These are phyloP conservation scores for Chamaedrilus cognettii DNA, from an alignment of 2,888 invertebrate genomes.

Conservation along the genomic window DNA sequence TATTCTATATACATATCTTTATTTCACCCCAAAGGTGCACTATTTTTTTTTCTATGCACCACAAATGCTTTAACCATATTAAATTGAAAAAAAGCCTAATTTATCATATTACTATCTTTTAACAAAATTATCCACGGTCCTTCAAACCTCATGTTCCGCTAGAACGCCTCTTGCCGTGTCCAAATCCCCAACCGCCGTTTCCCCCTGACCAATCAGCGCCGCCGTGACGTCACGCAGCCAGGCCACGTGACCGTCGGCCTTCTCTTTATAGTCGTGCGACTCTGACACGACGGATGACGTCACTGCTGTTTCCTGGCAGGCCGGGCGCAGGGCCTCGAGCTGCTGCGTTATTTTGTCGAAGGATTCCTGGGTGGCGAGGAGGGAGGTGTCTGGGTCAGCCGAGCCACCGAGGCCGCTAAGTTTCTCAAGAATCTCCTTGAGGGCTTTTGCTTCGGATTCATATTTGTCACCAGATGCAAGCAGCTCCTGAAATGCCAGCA, in stretches of 20 bases:
- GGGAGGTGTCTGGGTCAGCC: slow-evolving; percentile 68
- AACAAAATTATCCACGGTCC: no score
- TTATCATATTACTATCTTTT: no score
- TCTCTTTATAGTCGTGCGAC: slow-evolving; percentile 88
- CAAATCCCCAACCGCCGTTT: slow-evolving; percentile 69
- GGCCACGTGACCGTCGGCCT: slow-evolving; percentile 79
- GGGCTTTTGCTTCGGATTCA: slow-evolving; percentile 93
- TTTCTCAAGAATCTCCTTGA: slow-evolving; percentile 86
- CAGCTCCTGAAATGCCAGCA: slow-evolving; percentile 3
- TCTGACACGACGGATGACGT: slow-evolving; percentile 90
- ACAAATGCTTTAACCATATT: no score
- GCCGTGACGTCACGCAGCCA: slow-evolving; percentile 59
- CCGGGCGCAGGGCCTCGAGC: slow-evolving; percentile 77
- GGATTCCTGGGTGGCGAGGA: slow-evolving; percentile 71
- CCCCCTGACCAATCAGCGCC: slow-evolving; percentile 44
- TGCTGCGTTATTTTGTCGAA: slow-evolving; percentile 81
- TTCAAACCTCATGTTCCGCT: slow-evolving; percentile 78
- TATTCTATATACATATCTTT: no score
- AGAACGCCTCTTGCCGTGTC: slow-evolving; percentile 77
- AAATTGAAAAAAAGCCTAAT: no score
- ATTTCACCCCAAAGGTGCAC: no score
- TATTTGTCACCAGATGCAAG: slow-evolving; percentile 67
- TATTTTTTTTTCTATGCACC: no score
- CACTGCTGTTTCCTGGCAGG: slow-evolving; percentile 88
- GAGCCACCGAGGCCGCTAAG: slow-evolving; percentile 83